Evolutionary conservation across 1,140 invertebrate genomes (phyloP), one percentile per base, ranked within the genome.

Genomic region (Listronotus bonariensis): DNA sequence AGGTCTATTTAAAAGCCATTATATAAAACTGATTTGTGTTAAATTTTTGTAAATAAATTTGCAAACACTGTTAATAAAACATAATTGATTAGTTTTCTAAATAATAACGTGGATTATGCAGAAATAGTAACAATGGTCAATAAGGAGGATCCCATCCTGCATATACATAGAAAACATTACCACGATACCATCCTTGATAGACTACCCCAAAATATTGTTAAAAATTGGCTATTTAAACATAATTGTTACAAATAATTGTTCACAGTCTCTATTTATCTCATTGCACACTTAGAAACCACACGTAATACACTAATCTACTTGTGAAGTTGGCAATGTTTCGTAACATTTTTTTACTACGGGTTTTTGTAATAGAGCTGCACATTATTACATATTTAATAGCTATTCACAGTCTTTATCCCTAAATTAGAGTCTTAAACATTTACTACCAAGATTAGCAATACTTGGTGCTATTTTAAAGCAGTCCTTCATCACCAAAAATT

Each of bases 201-300:
- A 26, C 20, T 26, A 26, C 20, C 43, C 17, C 32, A 43, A 20
- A 61, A 40, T 41, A 26, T 14, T 26, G 15, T 31, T 41, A 45
- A 11, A 56, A 55, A 34, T 32, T 53, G 31, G 15, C 26, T 32
- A 38, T 14, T 34, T n/a, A 36, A 55, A 45, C 42, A 56, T 63
- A 49, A 59, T 26, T 34, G 53, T 53, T 51, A 54, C 18, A 46
- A 36, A 32, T 17, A 60, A 41, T 57, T 70, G 56, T 68, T 49
- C 61, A 67, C 69, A 74, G 68, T 68, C 70, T 72, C 72, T 72
- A 69, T 72, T 69, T 68, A 65, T 54, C 70, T 69, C 66, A 74
- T 74, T 74, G 73, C 73, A 74, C 73, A 74, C 72, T 61, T 68
- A 72, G 36, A 69, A 71, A 67, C 62, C 71, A 73, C 71, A 73